Evolutionary conservation across 1,140 invertebrate species (phyloP).

Genomic region (Calephelis virginiensis): DNA sequence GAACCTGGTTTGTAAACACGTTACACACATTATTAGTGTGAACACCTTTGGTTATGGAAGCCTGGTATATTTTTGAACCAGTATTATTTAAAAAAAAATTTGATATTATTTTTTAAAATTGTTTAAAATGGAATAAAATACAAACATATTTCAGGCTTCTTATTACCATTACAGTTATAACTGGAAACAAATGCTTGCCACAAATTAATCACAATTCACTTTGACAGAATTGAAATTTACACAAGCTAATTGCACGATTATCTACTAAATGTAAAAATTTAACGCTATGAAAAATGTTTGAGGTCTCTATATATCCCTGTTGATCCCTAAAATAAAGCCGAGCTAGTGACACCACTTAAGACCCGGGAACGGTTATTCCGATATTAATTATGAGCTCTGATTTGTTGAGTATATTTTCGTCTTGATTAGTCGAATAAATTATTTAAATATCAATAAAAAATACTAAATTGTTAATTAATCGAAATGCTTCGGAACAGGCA

Average conservation of each 20-base stretch:
- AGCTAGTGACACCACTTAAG: too few relatives aligned
- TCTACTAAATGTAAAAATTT: not conserved
- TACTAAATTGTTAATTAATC: too few relatives aligned
- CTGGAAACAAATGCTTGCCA: slow-evolving; percentile 3
- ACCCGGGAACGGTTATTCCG: too few relatives aligned
- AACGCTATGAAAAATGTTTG: not conserved
- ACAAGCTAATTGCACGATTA: slow-evolving; percentile 8
- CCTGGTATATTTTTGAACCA: slow-evolving; percentile 35
- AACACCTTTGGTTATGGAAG: slow-evolving; percentile 46
- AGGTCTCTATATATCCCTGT: not conserved
- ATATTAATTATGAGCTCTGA: too few relatives aligned
- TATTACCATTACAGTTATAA: not conserved
- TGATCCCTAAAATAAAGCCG: too few relatives aligned
- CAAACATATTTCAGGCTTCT: slow-evolving; percentile 11
- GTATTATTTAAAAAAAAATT: too few relatives aligned
- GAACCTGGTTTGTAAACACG: slow-evolving; percentile 72
- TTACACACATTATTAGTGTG: slow-evolving; percentile 49
- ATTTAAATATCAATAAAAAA: too few relatives aligned
- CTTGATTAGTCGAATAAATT: too few relatives aligned
- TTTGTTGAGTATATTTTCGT: too few relatives aligned
- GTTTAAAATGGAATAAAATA: not conserved
- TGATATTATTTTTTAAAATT: too few relatives aligned
- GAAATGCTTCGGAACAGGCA: too few relatives aligned
- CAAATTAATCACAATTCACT: not conserved
- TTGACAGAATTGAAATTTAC: not conserved